These are phyloP conservation scores for Triplophysa yarkandensis DNA, from an alignment of 2,797 vertebrate species.

Conservation along the genomic window DNA sequence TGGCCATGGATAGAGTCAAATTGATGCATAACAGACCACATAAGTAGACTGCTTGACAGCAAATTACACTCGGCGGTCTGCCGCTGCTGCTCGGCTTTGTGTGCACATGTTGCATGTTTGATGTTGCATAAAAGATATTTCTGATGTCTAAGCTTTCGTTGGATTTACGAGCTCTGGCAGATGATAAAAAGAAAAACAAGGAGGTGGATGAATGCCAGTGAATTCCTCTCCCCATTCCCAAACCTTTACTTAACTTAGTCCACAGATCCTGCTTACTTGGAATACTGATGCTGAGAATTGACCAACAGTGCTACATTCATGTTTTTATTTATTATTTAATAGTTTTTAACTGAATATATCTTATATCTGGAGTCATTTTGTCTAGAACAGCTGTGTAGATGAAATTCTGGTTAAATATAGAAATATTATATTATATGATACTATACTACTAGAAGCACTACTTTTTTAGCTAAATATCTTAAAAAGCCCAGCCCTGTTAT, in stretches of 20 bases:
- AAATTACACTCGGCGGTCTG: constrained; percentile 15
- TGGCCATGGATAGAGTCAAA: background rate
- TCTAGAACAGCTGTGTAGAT: too few species aligned
- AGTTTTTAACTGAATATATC: background rate
- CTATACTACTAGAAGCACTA: too few species aligned
- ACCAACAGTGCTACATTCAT: too few species aligned
- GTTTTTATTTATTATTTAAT: background rate
- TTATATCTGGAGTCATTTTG: background rate
- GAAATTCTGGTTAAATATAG: too few species aligned
- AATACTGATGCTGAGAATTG: background rate
- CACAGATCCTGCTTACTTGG: background rate
- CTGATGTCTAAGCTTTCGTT: constrained; percentile 39
- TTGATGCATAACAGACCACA: constrained; percentile 27
- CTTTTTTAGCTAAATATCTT: too few species aligned
- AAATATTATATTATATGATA: too few species aligned
- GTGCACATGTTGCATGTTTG: constrained; percentile 33
- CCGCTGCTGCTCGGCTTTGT: constrained; percentile 25
- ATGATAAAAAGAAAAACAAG: constrained; percentile 43
- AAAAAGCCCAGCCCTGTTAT: background rate
- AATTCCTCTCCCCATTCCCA: constrained; percentile 34
- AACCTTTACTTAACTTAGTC: constrained; percentile 1
- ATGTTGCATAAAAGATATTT: constrained; percentile 30
- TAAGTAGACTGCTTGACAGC: constrained; percentile 26
- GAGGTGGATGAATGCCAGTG: constrained; percentile 26
- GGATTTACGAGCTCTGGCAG: constrained; percentile 38